phyloP scores from a whole-genome alignment of 1,140 invertebrate genomes.

The Goniozus legneri region DNA sequence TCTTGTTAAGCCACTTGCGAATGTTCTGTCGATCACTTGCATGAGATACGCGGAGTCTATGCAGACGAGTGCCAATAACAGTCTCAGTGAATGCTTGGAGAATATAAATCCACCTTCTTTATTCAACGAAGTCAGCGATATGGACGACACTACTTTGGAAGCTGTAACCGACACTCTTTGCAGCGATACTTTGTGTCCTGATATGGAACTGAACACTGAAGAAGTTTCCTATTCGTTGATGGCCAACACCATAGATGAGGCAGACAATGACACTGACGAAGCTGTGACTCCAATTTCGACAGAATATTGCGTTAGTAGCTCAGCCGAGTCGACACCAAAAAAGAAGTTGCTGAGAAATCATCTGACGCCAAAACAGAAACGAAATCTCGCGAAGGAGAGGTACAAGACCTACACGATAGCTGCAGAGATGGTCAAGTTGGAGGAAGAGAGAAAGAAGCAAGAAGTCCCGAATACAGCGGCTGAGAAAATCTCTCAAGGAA shows the following conservation, averaged over 20 bases:
- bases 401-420: conserved; percentile 77
- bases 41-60: conserved; percentile 43
- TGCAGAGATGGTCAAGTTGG: conserved; percentile 53
- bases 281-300: conserved; percentile 55
- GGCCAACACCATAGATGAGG: conserved; percentile 37
- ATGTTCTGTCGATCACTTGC: conserved; percentile 44
- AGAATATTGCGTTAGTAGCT: conserved; percentile 58
- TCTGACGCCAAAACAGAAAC: conserved; percentile 72
- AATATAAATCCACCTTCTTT: conserved; percentile 63
- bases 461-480: conserved; percentile 17
- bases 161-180: conserved; percentile 59
- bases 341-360: conserved; percentile 53
- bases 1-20: conserved; percentile 46
- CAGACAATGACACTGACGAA: conserved; percentile 49
- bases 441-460: conserved; percentile 36
- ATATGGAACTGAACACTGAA: conserved; percentile 45
- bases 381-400: conserved; percentile 68
- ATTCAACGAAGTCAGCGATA: conserved; percentile 61
- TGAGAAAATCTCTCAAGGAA: conserved; percentile 31
- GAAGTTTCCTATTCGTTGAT: conserved; percentile 29
- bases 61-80: conserved; percentile 45
- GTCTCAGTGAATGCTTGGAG: conserved; percentile 60
- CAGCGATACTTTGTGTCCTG: conserved; percentile 54
- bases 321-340: conserved; percentile 70
- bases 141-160: conserved; percentile 61